phyloP scores from a whole-genome alignment of 2,113 vertebrate species.

The Melanocharis versteri region DNA sequence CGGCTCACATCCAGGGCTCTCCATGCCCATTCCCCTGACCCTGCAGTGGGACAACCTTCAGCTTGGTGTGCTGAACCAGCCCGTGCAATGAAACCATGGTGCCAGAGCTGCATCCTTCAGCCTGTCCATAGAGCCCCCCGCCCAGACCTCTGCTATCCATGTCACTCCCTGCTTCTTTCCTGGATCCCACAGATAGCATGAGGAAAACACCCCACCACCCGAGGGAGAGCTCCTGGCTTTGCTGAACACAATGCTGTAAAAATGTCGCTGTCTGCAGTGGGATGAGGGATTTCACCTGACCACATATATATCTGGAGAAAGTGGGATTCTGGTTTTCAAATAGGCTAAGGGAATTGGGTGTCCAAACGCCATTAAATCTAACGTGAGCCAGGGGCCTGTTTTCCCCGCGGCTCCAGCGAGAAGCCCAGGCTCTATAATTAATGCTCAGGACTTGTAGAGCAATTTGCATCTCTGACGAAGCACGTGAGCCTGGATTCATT shows the following conservation, averaged over 20 bases:
- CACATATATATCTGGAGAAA: neutral
- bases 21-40: no score
- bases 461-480: conserved; percentile 42
- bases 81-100: rapidly evolving
- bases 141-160: rapidly evolving
- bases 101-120: neutral
- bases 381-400: conserved; percentile 8
- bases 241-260: neutral
- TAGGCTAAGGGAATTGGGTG: conserved; percentile 53
- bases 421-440: conserved; percentile 50
- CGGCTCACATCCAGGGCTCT: neutral
- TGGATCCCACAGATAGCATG: rapidly evolving
- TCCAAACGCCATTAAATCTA: conserved; percentile 53
- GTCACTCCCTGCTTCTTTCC: neutral
- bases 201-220: neutral
- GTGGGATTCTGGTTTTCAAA: conserved; percentile 36
- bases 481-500: neutral
- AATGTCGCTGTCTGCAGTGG: neutral
- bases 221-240: neutral
- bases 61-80: neutral
- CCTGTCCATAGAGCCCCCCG: neutral
- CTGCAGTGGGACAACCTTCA: neutral
- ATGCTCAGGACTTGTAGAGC: neutral
- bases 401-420: neutral
- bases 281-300: neutral